Conservation (phyloP, 2,797 vertebrate genomes). For the Saxicola maurus region DNA sequence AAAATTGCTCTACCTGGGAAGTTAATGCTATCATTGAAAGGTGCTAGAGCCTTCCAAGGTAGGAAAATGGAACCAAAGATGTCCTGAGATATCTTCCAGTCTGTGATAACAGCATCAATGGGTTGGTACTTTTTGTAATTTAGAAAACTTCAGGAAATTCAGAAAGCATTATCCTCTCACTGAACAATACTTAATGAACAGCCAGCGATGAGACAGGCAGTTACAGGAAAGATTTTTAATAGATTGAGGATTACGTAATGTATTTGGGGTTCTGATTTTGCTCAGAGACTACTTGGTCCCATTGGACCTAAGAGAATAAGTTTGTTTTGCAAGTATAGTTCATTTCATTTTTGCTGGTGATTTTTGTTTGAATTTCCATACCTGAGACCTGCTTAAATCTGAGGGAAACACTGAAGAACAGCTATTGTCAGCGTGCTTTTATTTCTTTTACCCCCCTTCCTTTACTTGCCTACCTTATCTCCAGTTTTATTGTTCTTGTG, state of each 20-base stretch:
- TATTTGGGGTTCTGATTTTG: neutral
- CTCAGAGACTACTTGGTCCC: neutral
- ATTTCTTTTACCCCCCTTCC: rapidly evolving
- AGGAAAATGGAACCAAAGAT: neutral
- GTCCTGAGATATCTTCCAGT: neutral
- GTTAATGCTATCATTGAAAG: neutral
- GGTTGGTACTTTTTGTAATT: neutral
- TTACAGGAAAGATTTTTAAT: neutral
- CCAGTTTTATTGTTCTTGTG: neutral
- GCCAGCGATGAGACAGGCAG: neutral
- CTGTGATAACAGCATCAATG: neutral
- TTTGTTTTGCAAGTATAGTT: neutral
- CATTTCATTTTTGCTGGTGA: neutral
- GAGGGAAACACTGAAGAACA: neutral
- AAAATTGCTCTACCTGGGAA: neutral
- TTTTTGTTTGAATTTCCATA: neutral
- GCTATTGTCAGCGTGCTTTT: neutral
- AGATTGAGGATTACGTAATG: neutral
- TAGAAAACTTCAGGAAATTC: neutral
- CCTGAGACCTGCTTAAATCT: neutral
- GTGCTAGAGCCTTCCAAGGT: neutral
- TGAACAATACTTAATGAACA: neutral
- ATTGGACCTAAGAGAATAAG: neutral
- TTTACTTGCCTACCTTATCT: neutral
- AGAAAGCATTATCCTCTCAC: neutral